Evolutionary conservation across 2,113 vertebrate species (phyloP), one percentile per base, ranked within the genome.

Genomic region (Ceyx melanurus): DNA sequence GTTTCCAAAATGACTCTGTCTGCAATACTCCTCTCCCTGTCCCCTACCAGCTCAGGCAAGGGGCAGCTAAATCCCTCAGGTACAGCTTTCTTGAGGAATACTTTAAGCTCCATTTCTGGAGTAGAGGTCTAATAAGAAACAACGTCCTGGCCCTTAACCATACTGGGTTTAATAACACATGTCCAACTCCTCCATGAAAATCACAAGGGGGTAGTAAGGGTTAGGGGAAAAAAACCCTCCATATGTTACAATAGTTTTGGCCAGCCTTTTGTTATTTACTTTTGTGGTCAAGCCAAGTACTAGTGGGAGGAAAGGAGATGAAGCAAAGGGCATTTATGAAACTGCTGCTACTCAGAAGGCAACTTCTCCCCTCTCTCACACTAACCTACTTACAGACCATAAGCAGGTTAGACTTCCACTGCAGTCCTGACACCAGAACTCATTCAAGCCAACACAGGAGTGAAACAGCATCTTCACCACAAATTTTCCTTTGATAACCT

Each of bases 141-240:
- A 78, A 15, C 8, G 48, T 18, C 20, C 35, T n/a, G 5, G 37
- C 43, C 9, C 8, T 60, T 48, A 25, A 8, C 66, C 29, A 53
- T 20, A 11, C 13, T 5, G 26, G 33, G 54, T 76, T 91, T 71
- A 3, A 3, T 6, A 73, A 76, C 26, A 29, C 48, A 8, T 1
- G 3, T 19, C 35, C 29, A 78, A 37, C 18, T 46, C 35, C 50
- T 76, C 17, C 29, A 14, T 45, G 29, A 76, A 82, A 82, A 73
- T 26, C 37, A 33, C 45, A 53, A 62, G 7, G 20, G 20, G 4
- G 2, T 17, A 51, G 5, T 4, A 3, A 10, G 22, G 5, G 2
- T 3, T 0, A 3, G 10, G 12, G 14, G 3, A 46, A 17, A 67
- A 80, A 92, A 3, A 35, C 7, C 20, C 14, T 26, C 51, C 0